These are phyloP conservation scores for Ametastegia equiseti DNA, from an alignment of 2,888 invertebrate species.

Conservation along the genomic window DNA sequence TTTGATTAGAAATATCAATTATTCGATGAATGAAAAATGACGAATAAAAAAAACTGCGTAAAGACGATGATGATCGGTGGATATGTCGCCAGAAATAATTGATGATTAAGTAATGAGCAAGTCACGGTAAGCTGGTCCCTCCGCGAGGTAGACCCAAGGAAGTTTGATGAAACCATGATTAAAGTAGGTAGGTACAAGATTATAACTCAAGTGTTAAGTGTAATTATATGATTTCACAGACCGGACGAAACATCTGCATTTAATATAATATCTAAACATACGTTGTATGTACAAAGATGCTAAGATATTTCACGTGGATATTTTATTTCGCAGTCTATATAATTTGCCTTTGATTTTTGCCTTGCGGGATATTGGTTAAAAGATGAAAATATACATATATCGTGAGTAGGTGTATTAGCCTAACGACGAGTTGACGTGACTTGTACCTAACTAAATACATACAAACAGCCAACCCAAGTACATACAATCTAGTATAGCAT, in stretches of 20 bases:
- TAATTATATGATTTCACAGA: slow-evolving; percentile 44
- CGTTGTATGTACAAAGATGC: not conserved
- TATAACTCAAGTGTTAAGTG: not conserved
- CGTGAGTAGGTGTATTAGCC: not conserved
- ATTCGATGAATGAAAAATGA: not conserved
- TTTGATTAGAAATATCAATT: too few species aligned
- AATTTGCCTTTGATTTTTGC: not conserved
- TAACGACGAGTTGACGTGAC: slow-evolving; percentile 38
- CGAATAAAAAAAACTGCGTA: not conserved
- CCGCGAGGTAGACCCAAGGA: not conserved
- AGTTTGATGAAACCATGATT: slow-evolving; percentile 25
- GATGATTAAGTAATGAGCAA: slow-evolving; percentile 4
- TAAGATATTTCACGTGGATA: not conserved
- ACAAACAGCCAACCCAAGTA: not conserved
- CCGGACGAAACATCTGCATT: slow-evolving; percentile 31
- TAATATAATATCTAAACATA: not conserved
- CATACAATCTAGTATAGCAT: not conserved
- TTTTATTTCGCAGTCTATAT: slow-evolving; percentile 21
- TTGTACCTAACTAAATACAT: slow-evolving; percentile 8
- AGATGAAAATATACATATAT: not conserved
- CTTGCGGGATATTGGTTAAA: slow-evolving; percentile 28
- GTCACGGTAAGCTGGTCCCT: slow-evolving; percentile 4
- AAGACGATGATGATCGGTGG: not conserved
- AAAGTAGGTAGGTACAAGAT: slow-evolving; percentile 14
- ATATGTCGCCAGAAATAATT: not conserved